Evolutionary conservation across 2,888 invertebrate genomes (phyloP), one percentile per base, ranked within the genome.

Genomic region (Ariolimax columbianus): DNA sequence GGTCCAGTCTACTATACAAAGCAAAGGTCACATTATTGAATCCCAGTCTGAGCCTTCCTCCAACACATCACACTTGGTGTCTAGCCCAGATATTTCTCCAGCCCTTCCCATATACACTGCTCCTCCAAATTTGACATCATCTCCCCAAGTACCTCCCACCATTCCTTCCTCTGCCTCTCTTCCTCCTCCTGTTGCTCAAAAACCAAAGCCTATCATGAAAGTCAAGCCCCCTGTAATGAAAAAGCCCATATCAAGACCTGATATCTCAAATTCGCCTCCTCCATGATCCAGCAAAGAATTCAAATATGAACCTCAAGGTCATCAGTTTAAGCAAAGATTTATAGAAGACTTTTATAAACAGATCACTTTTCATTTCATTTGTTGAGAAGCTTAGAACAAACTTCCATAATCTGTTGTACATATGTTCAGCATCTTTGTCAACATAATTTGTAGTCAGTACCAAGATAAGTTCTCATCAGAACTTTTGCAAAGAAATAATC

Each of bases 181-280:
- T 26, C 88, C 90, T 26, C 91, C 93, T n/a, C 92, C 92, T 26
- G 90, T 92, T 55, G 92, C 91, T 47, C 92, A 92, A 85, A 92
- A 92, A 86, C 91, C 94, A 26, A 94, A 93, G 88, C 92, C 93
- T 33, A 92, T 92, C 3, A 89, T 93, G 51, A 94, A 97, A 93
- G 96, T 96, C 81, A 97, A 97, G 95, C 97, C 97, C 30, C 96
- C 96, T 90, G 96, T 97, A 90, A 95, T 97, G 94, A 96, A 96
- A 90, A 97, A 92, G 86, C 92, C 92, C n/a, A 83, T 87, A 72
- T 88, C 90, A 17, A 87, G 89, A 51, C 85, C 89, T 70, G 84
- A n/a, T 70, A 55, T 73, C 40, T 63, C 83, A 26, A 63, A 51
- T 73, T 33, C 82, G 43, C 86, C 84, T 14, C 87, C 86, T 1